Evolutionary conservation across 2,888 invertebrate genomes (phyloP).

Genomic region (Alentia gelatinosa): DNA sequence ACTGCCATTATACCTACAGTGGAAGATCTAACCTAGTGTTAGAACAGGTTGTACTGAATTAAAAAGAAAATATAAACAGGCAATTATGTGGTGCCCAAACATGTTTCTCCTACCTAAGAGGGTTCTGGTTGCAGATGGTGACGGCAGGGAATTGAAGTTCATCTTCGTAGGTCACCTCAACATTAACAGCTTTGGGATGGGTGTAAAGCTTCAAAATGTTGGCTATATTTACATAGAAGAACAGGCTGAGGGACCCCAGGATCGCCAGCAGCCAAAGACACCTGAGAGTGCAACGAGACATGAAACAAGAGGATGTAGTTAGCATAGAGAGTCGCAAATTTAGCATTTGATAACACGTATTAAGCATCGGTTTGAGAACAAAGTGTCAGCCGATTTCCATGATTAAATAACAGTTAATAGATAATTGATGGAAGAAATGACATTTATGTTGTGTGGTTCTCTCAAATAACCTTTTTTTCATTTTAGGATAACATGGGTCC

Average conservation of each 20-base stretch:
- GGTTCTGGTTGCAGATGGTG: slow-evolving; percentile 11
- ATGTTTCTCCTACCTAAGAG: not conserved
- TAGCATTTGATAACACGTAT: no score
- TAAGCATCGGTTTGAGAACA: no score
- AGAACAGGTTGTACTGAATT: no score
- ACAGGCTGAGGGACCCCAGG: not conserved
- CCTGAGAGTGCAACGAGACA: not conserved
- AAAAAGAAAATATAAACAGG: no score
- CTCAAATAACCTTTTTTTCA: no score
- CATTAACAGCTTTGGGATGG: not conserved
- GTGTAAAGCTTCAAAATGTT: not conserved
- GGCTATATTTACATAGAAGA: not conserved
- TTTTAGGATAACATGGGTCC: no score
- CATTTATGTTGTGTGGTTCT: not conserved
- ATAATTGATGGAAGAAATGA: not conserved
- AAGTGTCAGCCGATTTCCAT: no score
- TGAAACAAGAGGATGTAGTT: not conserved
- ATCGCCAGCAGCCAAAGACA: not conserved
- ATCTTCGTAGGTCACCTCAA: not conserved
- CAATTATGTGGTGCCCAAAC: no score
- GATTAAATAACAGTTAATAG: not conserved
- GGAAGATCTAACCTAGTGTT: no score
- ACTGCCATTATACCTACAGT: no score
- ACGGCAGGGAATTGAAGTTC: not conserved
- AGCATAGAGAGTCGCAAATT: not conserved